Percentiles rank a stretch among this genome's conserved stretches.
Conservation (phyloP, 2,113 vertebrate genomes). For the Jacana jacana region DNA sequence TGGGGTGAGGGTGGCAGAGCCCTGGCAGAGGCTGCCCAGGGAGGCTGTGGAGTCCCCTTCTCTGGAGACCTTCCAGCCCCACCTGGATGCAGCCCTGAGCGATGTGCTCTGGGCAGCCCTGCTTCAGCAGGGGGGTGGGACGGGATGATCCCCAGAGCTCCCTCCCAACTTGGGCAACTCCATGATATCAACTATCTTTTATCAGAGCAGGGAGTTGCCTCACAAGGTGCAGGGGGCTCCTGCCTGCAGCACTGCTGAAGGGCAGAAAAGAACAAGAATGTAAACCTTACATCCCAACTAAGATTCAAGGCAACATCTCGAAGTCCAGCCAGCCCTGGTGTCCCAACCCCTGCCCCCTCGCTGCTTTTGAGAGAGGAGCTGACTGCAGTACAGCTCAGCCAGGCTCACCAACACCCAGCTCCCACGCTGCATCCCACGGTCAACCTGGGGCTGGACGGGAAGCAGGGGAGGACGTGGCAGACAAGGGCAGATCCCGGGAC, state of each 20-base stretch:
- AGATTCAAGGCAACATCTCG: neutral
- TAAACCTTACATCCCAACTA: neutral
- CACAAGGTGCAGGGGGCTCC: neutral
- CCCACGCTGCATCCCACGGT: neutral
- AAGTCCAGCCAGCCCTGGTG: neutral
- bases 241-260: neutral
- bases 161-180: too few relatives aligned
- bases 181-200: neutral
- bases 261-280: neutral
- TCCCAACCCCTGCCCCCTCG: neutral
- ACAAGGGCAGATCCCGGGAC: neutral
- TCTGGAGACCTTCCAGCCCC: too few relatives aligned
- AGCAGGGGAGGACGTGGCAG: neutral
- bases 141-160: too few relatives aligned
- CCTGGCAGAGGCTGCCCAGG: too few relatives aligned
- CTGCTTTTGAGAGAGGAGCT: too few relatives aligned
- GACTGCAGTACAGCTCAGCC: neutral
- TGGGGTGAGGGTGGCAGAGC: too few relatives aligned
- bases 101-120: too few relatives aligned
- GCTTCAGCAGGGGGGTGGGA: too few relatives aligned
- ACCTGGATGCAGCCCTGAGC: too few relatives aligned
- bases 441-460: fast-evolving
- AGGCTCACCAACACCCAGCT: neutral
- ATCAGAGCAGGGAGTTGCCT: neutral
- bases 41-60: too few relatives aligned